phyloP scores from a whole-genome alignment of 1,140 invertebrate genomes.

The Leptinotarsa lineolata region DNA sequence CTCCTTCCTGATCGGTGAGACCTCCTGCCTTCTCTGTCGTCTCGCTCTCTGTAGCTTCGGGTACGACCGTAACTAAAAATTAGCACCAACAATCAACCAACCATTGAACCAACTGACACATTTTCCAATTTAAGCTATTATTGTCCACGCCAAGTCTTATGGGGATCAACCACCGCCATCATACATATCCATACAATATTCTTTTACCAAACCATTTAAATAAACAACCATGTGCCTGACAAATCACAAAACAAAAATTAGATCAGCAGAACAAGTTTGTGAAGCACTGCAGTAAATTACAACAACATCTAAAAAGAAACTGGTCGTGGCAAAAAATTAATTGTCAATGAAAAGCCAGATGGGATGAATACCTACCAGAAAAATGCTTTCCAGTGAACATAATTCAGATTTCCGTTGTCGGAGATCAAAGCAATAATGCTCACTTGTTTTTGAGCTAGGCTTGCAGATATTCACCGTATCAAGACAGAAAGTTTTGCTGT shows the following conservation, averaged over 20 bases:
- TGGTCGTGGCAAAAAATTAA: conserved; percentile 16
- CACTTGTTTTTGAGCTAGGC: too few species aligned
- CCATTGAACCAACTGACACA: conserved; percentile 30
- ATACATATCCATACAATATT: conserved; percentile 45
- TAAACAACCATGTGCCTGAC: conserved; percentile 57
- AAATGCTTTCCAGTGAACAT: too few species aligned
- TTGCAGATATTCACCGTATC: too few species aligned
- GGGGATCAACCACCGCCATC: conserved; percentile 18
- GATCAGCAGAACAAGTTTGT: conserved; percentile 37
- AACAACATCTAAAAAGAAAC: conserved; percentile 17
- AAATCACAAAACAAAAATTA: conserved; percentile 57
- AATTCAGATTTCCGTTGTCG: too few species aligned
- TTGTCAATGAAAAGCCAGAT: too few species aligned
- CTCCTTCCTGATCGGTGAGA: conserved; percentile 45
- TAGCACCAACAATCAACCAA: conserved; percentile 41
- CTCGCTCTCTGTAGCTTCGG: conserved; percentile 50
- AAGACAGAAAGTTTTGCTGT: too few species aligned
- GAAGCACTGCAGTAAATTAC: conserved; percentile 9
- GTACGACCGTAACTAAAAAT: conserved; percentile 56
- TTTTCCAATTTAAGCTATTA: conserved; percentile 26
- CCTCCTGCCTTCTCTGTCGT: conserved; percentile 43
- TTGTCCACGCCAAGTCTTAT: conserved; percentile 40
- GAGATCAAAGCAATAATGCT: too few species aligned
- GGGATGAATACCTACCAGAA: too few species aligned
- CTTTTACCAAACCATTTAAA: conserved; percentile 56